Evolutionary conservation across 1,140 invertebrate genomes (phyloP).

Genomic region (Trichonephila clavipes): DNA sequence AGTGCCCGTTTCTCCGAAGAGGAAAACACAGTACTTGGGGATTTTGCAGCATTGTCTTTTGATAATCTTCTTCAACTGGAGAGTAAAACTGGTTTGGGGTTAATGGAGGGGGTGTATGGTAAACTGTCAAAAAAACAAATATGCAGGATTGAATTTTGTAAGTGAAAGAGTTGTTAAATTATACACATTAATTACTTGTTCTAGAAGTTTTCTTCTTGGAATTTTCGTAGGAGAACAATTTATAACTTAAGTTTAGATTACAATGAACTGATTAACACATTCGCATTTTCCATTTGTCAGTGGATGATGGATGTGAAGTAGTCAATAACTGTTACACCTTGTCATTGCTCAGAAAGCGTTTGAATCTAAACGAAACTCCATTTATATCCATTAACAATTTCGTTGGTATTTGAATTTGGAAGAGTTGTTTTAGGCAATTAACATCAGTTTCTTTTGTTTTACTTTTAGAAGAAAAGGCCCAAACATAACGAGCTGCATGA

Average conservation of each 20-base stretch:
- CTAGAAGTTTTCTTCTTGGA: too few species aligned
- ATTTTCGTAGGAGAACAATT: background rate
- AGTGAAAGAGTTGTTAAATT: too few species aligned
- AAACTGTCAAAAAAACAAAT: too few species aligned
- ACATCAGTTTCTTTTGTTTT: background rate
- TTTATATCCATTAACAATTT: background rate
- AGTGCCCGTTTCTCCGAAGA: too few species aligned
- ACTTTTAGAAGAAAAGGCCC: background rate
- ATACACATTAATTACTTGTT: too few species aligned
- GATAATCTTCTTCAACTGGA: too few species aligned
- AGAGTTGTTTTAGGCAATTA: background rate
- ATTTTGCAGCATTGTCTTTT: too few species aligned
- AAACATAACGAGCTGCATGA: background rate
- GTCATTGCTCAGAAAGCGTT: background rate
- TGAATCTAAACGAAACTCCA: background rate
- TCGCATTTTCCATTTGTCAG: background rate
- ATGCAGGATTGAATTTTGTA: too few species aligned
- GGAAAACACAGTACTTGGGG: too few species aligned
- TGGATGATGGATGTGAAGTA: background rate
- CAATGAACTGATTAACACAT: background rate
- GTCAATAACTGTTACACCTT: background rate
- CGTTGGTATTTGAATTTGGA: background rate
- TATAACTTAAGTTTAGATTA: background rate
- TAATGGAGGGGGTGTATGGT: too few species aligned
- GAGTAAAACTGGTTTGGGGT: too few species aligned